Evolutionary conservation across 2,797 vertebrate genomes (phyloP).

Genomic region (Enteromius fasciolatus): DNA sequence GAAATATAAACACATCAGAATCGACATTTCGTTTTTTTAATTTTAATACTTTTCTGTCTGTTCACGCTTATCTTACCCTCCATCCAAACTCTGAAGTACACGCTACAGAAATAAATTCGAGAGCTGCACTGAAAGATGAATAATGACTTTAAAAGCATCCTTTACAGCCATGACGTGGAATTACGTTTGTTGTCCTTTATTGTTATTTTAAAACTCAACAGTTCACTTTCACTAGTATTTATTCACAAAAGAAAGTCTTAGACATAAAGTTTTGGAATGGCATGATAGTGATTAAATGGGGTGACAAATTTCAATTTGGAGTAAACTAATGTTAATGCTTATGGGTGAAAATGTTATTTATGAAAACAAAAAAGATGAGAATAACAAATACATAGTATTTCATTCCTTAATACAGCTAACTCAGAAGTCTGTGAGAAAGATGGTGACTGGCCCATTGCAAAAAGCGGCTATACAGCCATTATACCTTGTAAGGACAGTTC

Average conservation of each 20-base stretch:
- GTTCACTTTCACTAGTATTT: neutral
- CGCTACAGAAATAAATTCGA: too few species aligned
- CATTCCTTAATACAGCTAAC: accelerated
- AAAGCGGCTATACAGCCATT: neutral
- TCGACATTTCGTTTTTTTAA: too few species aligned
- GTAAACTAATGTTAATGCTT: too few species aligned
- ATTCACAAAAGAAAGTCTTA: neutral
- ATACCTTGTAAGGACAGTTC: constrained; percentile 41
- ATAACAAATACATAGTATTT: neutral
- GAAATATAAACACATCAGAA: too few species aligned
- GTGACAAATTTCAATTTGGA: neutral
- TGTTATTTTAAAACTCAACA: neutral
- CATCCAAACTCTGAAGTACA: too few species aligned
- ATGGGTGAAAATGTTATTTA: too few species aligned
- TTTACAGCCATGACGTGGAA: too few species aligned
- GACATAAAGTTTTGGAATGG: too few species aligned
- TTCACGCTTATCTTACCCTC: too few species aligned
- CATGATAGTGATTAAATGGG: neutral
- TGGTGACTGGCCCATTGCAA: constrained; percentile 57
- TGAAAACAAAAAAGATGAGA: neutral
- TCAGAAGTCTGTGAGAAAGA: accelerated
- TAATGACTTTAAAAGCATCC: too few species aligned
- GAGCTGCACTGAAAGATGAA: too few species aligned
- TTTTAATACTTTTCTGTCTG: too few species aligned
- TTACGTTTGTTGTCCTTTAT: neutral